A percentile compares a stretch with the other conserved stretches of the same genome.
phyloP scores from a whole-genome alignment of 2,113 vertebrate genomes.

The Tragelaphus buxtoni region DNA sequence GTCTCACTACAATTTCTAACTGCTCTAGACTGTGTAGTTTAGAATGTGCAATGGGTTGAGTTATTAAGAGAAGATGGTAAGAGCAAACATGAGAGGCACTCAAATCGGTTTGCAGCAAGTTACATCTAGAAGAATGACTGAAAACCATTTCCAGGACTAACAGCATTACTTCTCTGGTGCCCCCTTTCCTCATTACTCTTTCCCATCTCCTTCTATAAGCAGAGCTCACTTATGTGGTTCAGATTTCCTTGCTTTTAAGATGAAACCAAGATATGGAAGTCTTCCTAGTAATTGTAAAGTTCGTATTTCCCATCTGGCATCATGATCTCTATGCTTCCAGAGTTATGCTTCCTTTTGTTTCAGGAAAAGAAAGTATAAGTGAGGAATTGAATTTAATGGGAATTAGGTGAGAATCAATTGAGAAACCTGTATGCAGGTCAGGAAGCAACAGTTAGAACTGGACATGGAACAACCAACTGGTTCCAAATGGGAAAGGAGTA shows the following conservation, averaged over 20 bases:
- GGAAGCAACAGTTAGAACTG: too few species aligned
- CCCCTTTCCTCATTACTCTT: neutral
- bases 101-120: neutral
- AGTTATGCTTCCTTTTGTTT: too few species aligned
- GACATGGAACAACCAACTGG: too few species aligned
- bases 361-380: too few species aligned
- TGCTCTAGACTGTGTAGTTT: neutral
- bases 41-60: neutral
- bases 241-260: slow-evolving; percentile 44
- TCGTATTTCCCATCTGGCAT: too few species aligned
- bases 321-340: too few species aligned
- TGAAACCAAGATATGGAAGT: slow-evolving; percentile 8
- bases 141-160: neutral
- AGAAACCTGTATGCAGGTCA: too few species aligned
- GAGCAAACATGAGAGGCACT: neutral
- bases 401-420: too few species aligned
- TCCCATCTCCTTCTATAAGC: neutral
- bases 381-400: too few species aligned
- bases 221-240: neutral
- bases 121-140: neutral
- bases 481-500: too few species aligned
- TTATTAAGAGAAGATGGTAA: neutral
- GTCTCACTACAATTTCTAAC: neutral
- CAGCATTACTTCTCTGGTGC: neutral
- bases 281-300: too few species aligned